These are phyloP conservation scores for Gephyroberyx darwinii DNA, from an alignment of 2,797 vertebrate species.

Conservation along the genomic window DNA sequence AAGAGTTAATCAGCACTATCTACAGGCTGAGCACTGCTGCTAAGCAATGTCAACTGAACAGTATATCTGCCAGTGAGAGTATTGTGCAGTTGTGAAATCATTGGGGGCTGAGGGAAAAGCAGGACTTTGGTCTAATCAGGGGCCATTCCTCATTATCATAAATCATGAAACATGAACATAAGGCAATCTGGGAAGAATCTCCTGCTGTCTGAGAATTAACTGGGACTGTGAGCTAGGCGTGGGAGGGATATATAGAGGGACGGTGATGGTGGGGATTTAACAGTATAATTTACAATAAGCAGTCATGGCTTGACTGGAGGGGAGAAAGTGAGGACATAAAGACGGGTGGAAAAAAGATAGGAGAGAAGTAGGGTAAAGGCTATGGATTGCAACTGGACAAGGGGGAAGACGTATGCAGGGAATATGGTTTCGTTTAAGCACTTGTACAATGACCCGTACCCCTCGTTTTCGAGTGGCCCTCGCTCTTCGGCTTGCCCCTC, in stretches of 20 bases:
- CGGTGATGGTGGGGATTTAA: neutral
- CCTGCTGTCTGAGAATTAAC: neutral
- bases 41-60: no score
- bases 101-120: no score
- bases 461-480: no score
- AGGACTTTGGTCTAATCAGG: neutral
- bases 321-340: neutral
- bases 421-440: neutral
- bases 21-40: no score
- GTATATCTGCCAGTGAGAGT: no score
- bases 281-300: neutral
- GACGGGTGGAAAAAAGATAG: conserved; percentile 1
- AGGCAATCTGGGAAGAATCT: no score
- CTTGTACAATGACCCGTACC: neutral
- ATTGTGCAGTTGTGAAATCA: no score
- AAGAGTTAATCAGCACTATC: no score
- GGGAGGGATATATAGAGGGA: no score
- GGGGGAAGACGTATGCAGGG: no score
- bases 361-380: neutral
- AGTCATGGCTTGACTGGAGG: conserved; percentile 9
- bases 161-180: no score
- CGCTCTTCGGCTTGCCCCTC: no score
- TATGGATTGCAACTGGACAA: neutral
- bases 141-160: neutral
- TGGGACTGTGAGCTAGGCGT: neutral